Base-by-base conservation (phyloP, 1,140 invertebrate species). In the Drosophila orena region DNA sequence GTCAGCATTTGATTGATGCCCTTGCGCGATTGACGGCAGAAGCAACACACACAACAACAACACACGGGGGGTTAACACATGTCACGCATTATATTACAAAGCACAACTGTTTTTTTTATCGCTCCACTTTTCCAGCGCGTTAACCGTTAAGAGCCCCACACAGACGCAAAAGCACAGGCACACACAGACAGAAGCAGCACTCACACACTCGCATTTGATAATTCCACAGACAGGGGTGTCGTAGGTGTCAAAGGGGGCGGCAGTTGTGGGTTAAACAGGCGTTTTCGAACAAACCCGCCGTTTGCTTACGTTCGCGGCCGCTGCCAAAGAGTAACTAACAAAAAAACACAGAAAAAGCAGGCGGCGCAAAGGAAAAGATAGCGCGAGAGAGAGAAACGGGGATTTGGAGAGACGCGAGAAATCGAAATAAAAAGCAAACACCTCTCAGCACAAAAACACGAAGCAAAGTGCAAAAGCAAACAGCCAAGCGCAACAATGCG, bases 301-400 rank as follows among this genome's bases (percentile, higher is more conserved):
- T 78, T 68, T 81, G 74, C 69, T 79, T 71, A 81, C 81, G 79
- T 66, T 79, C 79, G 81, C 69, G 75, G 70, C 76, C 79, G 78
- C 65, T 77, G 83, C 62, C 84, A 80, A 88, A 84, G 84, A 88
- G 85, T 89, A 79, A 88, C 71, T 88, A 89, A 88, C 79, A 58
- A 60, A 61, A 47, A 49, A 50, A 50, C 8, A 40, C 44, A 56
- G 14, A 14, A 49, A 78, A 81, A 81, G 78, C 77, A 52, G 68
- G 79, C 79, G 57, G 43, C 22, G 38, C 15, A 71, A 37, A 12
- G 60, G 22, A 24, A 47, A 20, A 55, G 61, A 69, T 46, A 56
- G 55, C 52, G 69, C 46, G 64, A 15, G 40, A 62, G 61, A 54
- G 44, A 61, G n/a, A 53, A 56, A 34, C 46, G 14, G 46, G 30